phyloP scores from a whole-genome alignment of 1,140 invertebrate species.

The Halyomorpha halys region DNA sequence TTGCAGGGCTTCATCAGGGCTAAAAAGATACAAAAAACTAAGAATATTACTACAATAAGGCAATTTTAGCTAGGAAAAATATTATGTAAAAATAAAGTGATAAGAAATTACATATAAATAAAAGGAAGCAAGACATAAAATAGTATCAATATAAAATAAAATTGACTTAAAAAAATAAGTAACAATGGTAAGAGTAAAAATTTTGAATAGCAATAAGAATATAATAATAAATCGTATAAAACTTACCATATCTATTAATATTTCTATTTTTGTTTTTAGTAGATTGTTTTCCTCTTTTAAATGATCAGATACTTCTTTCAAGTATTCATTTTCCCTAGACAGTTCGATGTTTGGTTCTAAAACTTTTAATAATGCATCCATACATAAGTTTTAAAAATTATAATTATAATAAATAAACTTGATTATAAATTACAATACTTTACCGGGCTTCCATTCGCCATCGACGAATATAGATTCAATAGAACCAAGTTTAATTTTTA shows the following conservation, averaged over 20 bases:
- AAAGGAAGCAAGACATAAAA: too few species aligned
- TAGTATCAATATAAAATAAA: too few species aligned
- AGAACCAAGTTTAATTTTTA: not conserved
- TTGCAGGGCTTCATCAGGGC: too few species aligned
- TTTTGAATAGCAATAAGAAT: too few species aligned
- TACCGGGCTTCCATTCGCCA: conserved; percentile 4
- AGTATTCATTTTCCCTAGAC: not conserved
- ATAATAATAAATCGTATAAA: not conserved
- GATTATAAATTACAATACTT: not conserved
- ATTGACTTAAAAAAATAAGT: too few species aligned
- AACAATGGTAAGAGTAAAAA: too few species aligned
- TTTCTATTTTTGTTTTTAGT: not conserved
- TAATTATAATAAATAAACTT: not conserved
- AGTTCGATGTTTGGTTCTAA: not conserved
- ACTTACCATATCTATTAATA: conserved; percentile 14
- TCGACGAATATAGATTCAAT: not conserved
- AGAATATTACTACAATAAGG: too few species aligned
- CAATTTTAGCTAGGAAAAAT: too few species aligned
- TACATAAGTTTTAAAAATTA: not conserved
- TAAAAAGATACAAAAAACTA: too few species aligned
- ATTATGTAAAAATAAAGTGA: too few species aligned
- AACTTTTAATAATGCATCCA: not conserved
- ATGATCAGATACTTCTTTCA: not conserved
- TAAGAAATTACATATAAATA: too few species aligned
- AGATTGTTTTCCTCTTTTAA: conserved; percentile 15